Conservation (phyloP, 1,140 invertebrate genomes). For the Himalopsyche phryganea region DNA sequence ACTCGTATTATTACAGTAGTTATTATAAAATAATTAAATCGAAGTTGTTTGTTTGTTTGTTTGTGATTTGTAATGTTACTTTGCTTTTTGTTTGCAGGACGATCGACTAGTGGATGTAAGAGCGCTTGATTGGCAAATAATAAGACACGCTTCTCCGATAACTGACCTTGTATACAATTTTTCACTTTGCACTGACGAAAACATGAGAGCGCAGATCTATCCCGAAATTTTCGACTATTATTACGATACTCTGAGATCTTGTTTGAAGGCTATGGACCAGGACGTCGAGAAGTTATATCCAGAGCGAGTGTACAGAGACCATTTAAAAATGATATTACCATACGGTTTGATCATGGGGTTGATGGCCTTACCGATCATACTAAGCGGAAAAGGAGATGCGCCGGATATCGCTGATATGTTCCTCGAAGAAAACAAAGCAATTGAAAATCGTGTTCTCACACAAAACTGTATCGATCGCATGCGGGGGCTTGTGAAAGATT, state of each 20-base stretch:
- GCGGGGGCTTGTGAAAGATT: too few species aligned
- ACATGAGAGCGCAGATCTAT: slow-evolving; percentile 38
- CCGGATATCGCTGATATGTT: slow-evolving; percentile 1
- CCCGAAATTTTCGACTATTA: slow-evolving; percentile 44
- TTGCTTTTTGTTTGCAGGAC: slow-evolving; percentile 19
- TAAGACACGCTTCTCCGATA: slow-evolving; percentile 41
- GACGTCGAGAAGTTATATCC: slow-evolving; percentile 12
- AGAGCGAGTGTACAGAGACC: slow-evolving; percentile 1
- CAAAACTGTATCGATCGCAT: too few species aligned
- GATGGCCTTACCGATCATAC: slow-evolving; percentile 4
- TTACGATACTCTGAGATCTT: slow-evolving; percentile 36
- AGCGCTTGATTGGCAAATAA: slow-evolving; percentile 48
- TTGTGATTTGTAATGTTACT: too few species aligned
- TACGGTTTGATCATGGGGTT: slow-evolving; percentile 9
- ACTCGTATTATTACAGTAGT: too few species aligned
- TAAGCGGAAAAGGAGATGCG: slow-evolving; percentile 11
- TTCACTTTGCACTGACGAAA: slow-evolving; percentile 40
- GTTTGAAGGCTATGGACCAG: background rate
- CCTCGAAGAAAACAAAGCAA: background rate
- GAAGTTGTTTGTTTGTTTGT: too few species aligned
- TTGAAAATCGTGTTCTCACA: too few species aligned
- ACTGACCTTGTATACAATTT: slow-evolving; percentile 50
- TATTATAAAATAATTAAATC: too few species aligned
- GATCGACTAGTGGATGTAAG: slow-evolving; percentile 34
- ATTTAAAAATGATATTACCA: slow-evolving; percentile 1